phyloP scores from a whole-genome alignment of 2,888 invertebrate species.

The Piscicola geometra region DNA sequence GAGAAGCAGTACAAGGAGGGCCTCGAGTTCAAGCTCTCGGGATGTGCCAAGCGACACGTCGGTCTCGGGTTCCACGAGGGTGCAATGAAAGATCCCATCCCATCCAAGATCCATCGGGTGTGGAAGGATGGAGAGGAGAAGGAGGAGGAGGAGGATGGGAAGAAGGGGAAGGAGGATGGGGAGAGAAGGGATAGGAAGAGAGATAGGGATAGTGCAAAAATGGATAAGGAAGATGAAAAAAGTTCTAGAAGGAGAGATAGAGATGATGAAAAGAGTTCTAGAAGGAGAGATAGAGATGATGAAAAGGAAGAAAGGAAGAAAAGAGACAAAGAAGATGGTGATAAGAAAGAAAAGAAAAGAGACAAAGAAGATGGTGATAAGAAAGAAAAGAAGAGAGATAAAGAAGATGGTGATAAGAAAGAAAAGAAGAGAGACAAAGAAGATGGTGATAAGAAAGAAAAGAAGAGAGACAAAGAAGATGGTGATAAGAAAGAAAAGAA shows the following conservation, averaged over 20 bases:
- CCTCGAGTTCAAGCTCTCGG: conserved; percentile 48
- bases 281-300: too few species aligned
- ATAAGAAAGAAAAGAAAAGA: too few species aligned
- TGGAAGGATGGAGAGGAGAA: neutral
- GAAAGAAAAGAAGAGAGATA: too few species aligned
- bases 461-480: neutral
- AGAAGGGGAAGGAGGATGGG: neutral
- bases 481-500: neutral
- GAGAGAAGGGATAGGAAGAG: neutral
- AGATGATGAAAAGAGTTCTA: too few species aligned
- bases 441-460: neutral
- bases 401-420: too few species aligned
- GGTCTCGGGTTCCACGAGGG: conserved; percentile 50
- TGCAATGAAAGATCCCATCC: neutral
- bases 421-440: neutral
- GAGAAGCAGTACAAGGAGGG: conserved; percentile 52
- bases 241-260: neutral
- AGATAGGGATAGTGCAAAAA: neutral
- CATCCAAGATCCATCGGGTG: neutral
- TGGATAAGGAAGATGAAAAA: neutral
- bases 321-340: too few species aligned
- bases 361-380: too few species aligned
- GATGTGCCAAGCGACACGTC: conserved; percentile 47
- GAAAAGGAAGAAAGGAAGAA: too few species aligned
- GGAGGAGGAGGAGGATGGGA: neutral